Evolutionary conservation across 2,113 vertebrate species (phyloP).

Genomic region (Edolisoma coerulescens): DNA sequence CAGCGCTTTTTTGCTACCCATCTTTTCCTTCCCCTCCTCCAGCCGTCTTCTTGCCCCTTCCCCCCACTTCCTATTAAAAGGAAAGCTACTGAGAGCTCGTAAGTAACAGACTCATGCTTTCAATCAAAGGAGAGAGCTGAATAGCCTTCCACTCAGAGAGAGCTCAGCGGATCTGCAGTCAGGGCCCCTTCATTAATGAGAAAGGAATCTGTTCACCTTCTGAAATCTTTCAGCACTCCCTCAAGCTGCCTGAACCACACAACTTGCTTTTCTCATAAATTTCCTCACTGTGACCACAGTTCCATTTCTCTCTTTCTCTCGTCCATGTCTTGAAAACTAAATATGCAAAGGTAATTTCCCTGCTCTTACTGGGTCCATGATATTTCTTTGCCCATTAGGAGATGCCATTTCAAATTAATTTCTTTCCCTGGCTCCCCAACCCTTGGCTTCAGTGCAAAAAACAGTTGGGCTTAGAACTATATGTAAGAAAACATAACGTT

Average conservation of each 20-base stretch:
- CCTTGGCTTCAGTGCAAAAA: background rate
- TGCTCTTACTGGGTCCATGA: background rate
- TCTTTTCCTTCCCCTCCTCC: background rate
- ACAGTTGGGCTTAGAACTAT: background rate
- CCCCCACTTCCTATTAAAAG: background rate
- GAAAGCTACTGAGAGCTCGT: background rate
- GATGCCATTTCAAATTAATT: background rate
- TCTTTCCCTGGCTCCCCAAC: background rate
- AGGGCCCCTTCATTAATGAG: constrained; percentile 56
- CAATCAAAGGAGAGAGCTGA: constrained; percentile 33
- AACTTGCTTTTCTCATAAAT: background rate
- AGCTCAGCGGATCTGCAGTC: background rate
- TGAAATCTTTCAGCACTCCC: background rate
- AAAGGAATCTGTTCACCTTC: constrained; percentile 46
- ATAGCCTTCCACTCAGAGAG: background rate
- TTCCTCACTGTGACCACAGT: background rate
- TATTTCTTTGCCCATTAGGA: background rate
- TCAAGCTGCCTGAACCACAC: background rate
- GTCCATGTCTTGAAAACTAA: background rate
- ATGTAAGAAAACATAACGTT: background rate
- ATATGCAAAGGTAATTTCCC: background rate
- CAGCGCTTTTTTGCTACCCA: background rate
- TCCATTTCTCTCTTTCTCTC: background rate
- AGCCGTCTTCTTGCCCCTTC: background rate
- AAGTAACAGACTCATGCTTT: background rate